phyloP scores from a whole-genome alignment of 2,797 vertebrate species.

The Anguilla megastoma region DNA sequence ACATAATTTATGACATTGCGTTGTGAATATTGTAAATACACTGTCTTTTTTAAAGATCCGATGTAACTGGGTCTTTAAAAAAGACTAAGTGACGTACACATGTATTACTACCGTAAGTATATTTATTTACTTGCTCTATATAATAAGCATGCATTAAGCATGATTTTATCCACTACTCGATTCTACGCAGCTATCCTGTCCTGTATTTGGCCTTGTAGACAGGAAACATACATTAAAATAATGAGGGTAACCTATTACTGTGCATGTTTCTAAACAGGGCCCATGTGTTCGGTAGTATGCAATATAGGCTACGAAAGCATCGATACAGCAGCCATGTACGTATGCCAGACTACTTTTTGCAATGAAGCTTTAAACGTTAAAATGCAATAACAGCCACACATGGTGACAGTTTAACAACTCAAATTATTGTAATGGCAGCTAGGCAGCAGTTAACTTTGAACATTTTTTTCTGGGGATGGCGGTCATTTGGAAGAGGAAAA shows the following conservation, averaged over 20 bases:
- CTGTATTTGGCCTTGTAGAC: not conserved
- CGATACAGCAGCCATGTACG: conserved; percentile 21
- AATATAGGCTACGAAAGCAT: conserved; percentile 19
- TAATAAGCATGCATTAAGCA: not conserved
- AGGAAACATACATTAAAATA: not conserved
- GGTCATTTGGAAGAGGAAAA: not conserved
- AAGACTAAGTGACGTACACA: not conserved
- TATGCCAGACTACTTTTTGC: not conserved
- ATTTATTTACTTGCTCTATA: conserved; percentile 7
- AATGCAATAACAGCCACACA: not conserved
- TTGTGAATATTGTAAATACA: not conserved
- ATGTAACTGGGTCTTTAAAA: not conserved
- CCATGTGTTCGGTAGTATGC: not conserved
- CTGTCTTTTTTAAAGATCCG: not conserved
- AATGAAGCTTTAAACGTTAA: not conserved
- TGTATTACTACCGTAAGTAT: not conserved
- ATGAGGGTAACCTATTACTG: not conserved
- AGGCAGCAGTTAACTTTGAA: not conserved
- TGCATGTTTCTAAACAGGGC: not conserved
- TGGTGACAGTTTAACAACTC: conserved; percentile 6
- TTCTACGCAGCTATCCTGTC: not conserved
- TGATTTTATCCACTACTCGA: not conserved
- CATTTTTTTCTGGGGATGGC: not conserved
- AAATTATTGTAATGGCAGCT: not conserved
- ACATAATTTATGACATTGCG: not conserved